Base-by-base conservation (phyloP, 2,888 invertebrate genomes). In the Lithophane socia region DNA sequence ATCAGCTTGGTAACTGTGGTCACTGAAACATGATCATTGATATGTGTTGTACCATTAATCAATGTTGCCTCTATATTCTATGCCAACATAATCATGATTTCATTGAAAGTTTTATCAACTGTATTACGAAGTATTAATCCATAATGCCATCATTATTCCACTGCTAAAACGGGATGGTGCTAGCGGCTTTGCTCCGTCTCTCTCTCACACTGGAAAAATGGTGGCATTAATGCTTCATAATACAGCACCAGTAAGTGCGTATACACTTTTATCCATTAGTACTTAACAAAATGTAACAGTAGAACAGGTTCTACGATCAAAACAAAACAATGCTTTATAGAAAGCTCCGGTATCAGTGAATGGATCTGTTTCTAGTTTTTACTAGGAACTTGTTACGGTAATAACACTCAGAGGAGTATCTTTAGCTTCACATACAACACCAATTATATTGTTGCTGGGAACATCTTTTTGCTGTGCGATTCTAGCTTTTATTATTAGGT, bases 291-390 rank as follows among this genome's bases (percentile, higher is more conserved):
- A 68, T 82, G 42, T 67, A 78, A 70, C 72, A 63, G 67, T 73
- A 73, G 65, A 66, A 69, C 77, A 67, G 47, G 66, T 37, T 64
- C 66, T 74, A 68, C 75, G 82, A 72, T 65, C 60, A 71, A 80
- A 85, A 79, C 75, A 78, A 82, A 79, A 75, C 79, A 84, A 84
- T 79, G 73, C 72, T 75, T 73, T 68, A 70, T 86, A 90, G 87
- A 89, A 89, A 87, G 89, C 84, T 84, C 61, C 42, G 47, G 54
- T 89, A 90, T 90, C 89, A 87, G 88, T 86, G 86, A 90, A 88
- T 80, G 90, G 88, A 90, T 89, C 89, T 79, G 71, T 78, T 86
- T 79, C 72, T 77, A 81, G 78, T 81, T 80, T 71, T 82, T 85
- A 74, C 71, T 47, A 66, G 69, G 42, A 61, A 60, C 73, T 75